These are phyloP conservation scores for Petrosia ficiformis DNA, from an alignment of 37 sponge, comb jelly and placozoan species.

Conservation along the genomic window DNA sequence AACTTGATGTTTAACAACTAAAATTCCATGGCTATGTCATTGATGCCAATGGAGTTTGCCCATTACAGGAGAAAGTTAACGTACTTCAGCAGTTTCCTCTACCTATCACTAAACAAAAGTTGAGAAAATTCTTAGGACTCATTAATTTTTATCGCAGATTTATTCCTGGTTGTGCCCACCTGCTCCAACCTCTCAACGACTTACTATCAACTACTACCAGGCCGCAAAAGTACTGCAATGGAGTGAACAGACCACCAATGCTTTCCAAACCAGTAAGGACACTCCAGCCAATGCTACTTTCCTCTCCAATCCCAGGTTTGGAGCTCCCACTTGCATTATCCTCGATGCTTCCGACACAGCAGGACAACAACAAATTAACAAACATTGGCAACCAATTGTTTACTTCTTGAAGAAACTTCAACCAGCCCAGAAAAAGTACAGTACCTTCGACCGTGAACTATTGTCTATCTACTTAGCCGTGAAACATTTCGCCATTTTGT, in stretches of 20 bases:
- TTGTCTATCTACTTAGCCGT: conserved; percentile 28
- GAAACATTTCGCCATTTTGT: conserved; percentile 44
- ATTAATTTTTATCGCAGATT: conserved; percentile 53
- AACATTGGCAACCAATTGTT: background rate
- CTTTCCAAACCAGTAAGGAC: conserved; percentile 20
- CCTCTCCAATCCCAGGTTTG: background rate
- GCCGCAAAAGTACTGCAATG: background rate
- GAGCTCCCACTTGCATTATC: conserved; percentile 15
- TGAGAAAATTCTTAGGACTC: conserved; percentile 33
- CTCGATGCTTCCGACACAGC: conserved; percentile 13
- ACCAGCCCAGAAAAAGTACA: conserved; percentile 30
- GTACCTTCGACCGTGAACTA: conserved; percentile 51
- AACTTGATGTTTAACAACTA: background rate
- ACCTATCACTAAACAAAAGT: background rate
- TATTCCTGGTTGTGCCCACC: conserved; percentile 23
- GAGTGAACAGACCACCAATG: conserved; percentile 3
- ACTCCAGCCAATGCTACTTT: conserved; percentile 13
- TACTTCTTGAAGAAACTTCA: conserved; percentile 16
- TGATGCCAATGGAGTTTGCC: background rate
- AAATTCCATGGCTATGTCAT: background rate
- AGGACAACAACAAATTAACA: background rate
- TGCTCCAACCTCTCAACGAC: conserved; percentile 24
- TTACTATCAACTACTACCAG: background rate
- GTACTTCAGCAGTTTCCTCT: background rate
- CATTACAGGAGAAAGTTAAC: background rate